These are phyloP conservation scores for Aspidiotus destructor DNA, from an alignment of 2,888 invertebrate species.

Conservation along the genomic window DNA sequence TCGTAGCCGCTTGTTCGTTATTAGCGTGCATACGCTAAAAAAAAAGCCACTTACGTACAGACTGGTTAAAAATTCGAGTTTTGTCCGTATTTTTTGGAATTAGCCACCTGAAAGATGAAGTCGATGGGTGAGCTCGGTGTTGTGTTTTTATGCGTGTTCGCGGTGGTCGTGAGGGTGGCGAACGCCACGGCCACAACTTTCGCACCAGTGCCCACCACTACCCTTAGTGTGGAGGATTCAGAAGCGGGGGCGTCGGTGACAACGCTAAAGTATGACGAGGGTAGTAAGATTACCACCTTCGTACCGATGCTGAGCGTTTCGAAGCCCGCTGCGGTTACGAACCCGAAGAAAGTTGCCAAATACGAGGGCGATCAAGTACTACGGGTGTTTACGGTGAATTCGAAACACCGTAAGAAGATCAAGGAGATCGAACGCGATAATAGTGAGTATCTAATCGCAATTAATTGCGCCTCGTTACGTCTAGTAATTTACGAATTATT, in stretches of 20 bases:
- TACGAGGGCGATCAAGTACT: conserved; percentile 70
- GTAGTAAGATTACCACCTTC: conserved; percentile 19
- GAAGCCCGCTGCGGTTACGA: not conserved
- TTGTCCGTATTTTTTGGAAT: too few relatives aligned
- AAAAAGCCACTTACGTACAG: too few relatives aligned
- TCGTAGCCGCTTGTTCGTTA: not conserved
- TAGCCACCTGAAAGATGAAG: too few relatives aligned
- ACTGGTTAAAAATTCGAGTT: not conserved
- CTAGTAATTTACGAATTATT: too few relatives aligned
- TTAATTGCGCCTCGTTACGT: too few relatives aligned
- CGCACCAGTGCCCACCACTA: not conserved
- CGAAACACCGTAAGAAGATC: conserved; percentile 48
- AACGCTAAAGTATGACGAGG: conserved; percentile 13
- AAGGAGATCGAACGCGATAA: conserved; percentile 49
- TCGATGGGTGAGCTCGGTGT: conserved; percentile 11
- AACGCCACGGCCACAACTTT: not conserved
- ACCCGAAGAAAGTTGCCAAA: conserved; percentile 43
- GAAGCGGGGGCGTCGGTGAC: not conserved
- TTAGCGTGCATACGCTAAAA: too few relatives aligned
- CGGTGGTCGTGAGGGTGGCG: not conserved
- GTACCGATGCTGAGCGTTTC: conserved; percentile 18
- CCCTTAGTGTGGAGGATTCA: conserved; percentile 7
- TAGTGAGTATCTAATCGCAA: conserved; percentile 44
- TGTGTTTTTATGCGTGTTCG: conserved; percentile 18
- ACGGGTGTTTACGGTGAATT: conserved; percentile 52